Conservation (phyloP, 2,113 vertebrate genomes). For the Anser cygnoides region DNA sequence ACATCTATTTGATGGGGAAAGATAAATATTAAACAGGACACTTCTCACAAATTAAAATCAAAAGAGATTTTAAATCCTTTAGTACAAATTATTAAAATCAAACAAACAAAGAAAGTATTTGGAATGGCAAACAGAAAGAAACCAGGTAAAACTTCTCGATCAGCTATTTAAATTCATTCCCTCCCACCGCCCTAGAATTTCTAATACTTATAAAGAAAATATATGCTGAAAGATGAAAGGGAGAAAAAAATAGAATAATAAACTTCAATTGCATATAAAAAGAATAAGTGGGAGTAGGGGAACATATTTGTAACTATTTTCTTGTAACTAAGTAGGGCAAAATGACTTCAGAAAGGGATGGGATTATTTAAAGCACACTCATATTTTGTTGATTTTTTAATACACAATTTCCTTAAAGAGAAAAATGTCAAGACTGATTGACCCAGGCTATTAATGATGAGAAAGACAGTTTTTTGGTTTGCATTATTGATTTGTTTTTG, state of each 20-base stretch:
- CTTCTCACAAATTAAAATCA: neutral
- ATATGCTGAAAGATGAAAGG: slow-evolving; percentile 22
- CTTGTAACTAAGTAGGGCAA: neutral
- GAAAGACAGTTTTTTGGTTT: neutral
- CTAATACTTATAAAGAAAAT: slow-evolving; percentile 23
- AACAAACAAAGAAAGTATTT: neutral
- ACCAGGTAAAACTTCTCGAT: neutral
- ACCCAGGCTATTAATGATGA: neutral
- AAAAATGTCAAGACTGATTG: neutral
- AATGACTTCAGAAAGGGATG: slow-evolving; percentile 3
- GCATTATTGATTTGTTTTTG: neutral
- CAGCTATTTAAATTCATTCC: neutral
- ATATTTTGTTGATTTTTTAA: slow-evolving; percentile 1
- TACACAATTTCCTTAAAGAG: neutral
- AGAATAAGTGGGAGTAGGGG: slow-evolving; percentile 16
- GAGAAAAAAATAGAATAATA: slow-evolving; percentile 28
- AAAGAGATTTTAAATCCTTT: neutral
- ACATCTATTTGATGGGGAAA: neutral
- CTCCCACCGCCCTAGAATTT: neutral
- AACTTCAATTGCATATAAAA: slow-evolving; percentile 37
- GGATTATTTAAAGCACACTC: slow-evolving; percentile 5
- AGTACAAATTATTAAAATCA: neutral
- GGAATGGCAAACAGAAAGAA: neutral
- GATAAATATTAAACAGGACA: neutral
- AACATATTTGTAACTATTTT: slow-evolving; percentile 53